Evolutionary conservation across 2,888 invertebrate genomes (phyloP).

Genomic region (Azorinus chamasolen): DNA sequence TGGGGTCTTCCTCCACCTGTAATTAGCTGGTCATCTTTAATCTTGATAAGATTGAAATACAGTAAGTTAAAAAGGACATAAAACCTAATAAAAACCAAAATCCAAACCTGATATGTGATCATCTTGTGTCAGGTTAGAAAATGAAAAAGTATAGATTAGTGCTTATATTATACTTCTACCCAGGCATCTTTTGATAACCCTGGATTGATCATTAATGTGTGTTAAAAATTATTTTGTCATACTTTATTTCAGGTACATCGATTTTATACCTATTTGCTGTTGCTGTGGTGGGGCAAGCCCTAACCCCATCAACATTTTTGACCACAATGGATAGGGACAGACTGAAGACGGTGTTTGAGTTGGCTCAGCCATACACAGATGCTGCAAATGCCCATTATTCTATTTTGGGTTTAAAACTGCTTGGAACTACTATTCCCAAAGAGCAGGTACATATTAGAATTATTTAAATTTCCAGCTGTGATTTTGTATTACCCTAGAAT

Average conservation of each 20-base stretch:
- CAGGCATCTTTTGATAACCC: too few relatives aligned
- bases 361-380: conserved; percentile 84
- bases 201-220: too few relatives aligned
- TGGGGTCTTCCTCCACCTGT: too few relatives aligned
- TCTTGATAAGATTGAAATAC: too few relatives aligned
- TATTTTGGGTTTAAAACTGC: conserved; percentile 90
- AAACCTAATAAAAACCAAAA: too few relatives aligned
- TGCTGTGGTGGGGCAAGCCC: conserved; percentile 82
- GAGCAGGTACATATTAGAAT: conserved; percentile 75
- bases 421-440: conserved; percentile 89
- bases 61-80: too few relatives aligned
- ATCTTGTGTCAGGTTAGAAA: too few relatives aligned
- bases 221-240: not conserved
- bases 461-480: not conserved
- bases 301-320: conserved; percentile 84
- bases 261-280: conserved; percentile 80
- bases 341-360: conserved; percentile 84
- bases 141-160: too few relatives aligned
- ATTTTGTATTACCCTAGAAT: too few relatives aligned
- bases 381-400: conserved; percentile 90
- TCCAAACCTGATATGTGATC: too few relatives aligned
- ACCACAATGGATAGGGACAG: conserved; percentile 84
- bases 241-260: conserved; percentile 68
- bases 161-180: too few relatives aligned
- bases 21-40: too few relatives aligned